phyloP scores from a whole-genome alignment of 2,113 vertebrate species.

The Pseudopodoces humilis region DNA sequence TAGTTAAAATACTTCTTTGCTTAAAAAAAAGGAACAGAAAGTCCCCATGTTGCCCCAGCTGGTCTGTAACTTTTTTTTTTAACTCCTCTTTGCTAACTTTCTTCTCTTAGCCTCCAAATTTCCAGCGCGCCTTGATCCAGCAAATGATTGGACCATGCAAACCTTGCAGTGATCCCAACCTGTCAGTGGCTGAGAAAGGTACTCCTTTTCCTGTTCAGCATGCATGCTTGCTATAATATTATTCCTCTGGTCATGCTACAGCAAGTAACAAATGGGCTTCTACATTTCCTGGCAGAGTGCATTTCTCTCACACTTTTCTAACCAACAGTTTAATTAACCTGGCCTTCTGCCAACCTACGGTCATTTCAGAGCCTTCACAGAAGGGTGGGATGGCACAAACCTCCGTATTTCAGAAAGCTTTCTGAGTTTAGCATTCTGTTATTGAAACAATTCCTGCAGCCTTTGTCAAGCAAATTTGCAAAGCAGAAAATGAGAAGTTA shows the following conservation, averaged over 20 bases:
- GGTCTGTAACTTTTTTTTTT: not conserved
- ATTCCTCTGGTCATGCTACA: not conserved
- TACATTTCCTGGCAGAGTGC: not conserved
- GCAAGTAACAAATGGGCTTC: not conserved
- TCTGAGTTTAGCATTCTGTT: not conserved
- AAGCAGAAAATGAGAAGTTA: not conserved
- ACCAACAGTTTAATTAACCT: constrained; percentile 38
- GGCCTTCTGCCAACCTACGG: not conserved
- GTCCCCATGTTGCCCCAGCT: not conserved
- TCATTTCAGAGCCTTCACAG: not conserved
- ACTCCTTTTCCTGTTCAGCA: not conserved
- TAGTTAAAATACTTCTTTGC: not conserved
- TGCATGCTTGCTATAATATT: not conserved
- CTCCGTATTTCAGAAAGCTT: not conserved
- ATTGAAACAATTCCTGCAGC: not conserved
- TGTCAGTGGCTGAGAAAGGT: constrained; percentile 95
- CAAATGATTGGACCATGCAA: constrained; percentile 96
- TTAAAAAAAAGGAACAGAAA: not conserved
- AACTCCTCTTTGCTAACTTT: constrained; percentile 13
- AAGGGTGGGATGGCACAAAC: not conserved
- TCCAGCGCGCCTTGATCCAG: constrained; percentile 94
- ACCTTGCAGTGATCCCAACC: constrained; percentile 91
- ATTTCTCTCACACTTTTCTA: constrained; percentile 16
- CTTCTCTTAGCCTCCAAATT: constrained; percentile 84
- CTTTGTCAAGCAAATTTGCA: not conserved